Conservation (phyloP, 2,113 vertebrate species). For the Cynoglossus semilaevis region DNA sequence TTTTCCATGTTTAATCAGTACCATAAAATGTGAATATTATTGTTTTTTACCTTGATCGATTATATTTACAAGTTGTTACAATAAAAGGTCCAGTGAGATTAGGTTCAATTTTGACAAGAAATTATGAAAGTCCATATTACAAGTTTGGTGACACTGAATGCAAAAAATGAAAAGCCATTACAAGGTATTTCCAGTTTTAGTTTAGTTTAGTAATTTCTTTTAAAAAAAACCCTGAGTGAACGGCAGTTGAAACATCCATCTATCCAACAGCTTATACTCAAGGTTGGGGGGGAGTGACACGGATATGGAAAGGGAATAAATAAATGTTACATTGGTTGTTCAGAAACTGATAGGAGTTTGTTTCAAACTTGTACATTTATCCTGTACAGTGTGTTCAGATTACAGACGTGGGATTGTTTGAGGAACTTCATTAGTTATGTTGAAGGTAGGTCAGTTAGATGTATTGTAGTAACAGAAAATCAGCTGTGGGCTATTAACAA, state of each 20-base stretch:
- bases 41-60: constrained; percentile 28
- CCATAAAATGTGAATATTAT: constrained; percentile 25
- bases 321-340: neutral
- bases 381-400: neutral
- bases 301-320: constrained; percentile 6
- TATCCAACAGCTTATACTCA: neutral
- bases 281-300: constrained; percentile 36
- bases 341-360: neutral
- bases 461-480: too few relatives aligned
- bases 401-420: neutral
- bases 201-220: too few relatives aligned
- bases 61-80: constrained; percentile 52
- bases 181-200: too few relatives aligned
- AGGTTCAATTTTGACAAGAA: neutral
- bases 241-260: neutral
- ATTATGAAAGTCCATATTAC: neutral
- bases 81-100: neutral
- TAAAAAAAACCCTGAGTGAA: too few relatives aligned
- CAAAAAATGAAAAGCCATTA: too few relatives aligned
- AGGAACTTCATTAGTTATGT: neutral
- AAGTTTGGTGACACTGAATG: neutral
- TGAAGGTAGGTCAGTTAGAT: too few relatives aligned
- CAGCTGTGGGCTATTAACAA: too few relatives aligned
- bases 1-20: constrained; percentile 39
- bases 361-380: neutral